Conservation (phyloP, 2,797 vertebrate genomes). For the Rhynchonycteris naso region DNA sequence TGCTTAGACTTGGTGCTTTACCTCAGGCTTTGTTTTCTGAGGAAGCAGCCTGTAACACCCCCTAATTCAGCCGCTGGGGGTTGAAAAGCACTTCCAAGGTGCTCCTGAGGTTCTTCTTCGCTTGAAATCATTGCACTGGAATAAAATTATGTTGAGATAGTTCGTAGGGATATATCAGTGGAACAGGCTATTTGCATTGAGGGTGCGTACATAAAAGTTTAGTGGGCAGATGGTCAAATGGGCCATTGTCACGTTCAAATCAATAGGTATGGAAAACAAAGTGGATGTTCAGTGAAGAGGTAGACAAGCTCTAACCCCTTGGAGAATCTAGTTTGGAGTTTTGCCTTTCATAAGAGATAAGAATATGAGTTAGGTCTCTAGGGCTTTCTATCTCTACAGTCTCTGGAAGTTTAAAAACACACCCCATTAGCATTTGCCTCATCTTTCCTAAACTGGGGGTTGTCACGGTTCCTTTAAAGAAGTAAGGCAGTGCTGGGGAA, state of each 20-base stretch:
- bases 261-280: neutral
- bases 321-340: constrained; percentile 41
- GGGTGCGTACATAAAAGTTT: neutral
- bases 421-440: constrained; percentile 59
- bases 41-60: neutral
- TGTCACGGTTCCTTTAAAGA: constrained; percentile 76
- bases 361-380: constrained; percentile 45
- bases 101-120: neutral
- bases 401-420: constrained; percentile 75
- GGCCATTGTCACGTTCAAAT: neutral
- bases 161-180: neutral
- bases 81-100: neutral
- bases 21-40: constrained; percentile 18
- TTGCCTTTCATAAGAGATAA: constrained; percentile 64
- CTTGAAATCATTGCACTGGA: constrained; percentile 24
- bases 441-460: constrained; percentile 78
- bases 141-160: constrained; percentile 24
- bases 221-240: neutral
- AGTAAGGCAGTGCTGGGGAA: constrained; percentile 74
- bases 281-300: neutral
- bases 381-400: constrained; percentile 50
- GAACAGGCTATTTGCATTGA: neutral
- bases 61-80: neutral
- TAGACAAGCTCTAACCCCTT: constrained; percentile 19
- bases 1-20: neutral